Conservation (phyloP, 2,797 vertebrate species). For the Hippocampus kuda region DNA sequence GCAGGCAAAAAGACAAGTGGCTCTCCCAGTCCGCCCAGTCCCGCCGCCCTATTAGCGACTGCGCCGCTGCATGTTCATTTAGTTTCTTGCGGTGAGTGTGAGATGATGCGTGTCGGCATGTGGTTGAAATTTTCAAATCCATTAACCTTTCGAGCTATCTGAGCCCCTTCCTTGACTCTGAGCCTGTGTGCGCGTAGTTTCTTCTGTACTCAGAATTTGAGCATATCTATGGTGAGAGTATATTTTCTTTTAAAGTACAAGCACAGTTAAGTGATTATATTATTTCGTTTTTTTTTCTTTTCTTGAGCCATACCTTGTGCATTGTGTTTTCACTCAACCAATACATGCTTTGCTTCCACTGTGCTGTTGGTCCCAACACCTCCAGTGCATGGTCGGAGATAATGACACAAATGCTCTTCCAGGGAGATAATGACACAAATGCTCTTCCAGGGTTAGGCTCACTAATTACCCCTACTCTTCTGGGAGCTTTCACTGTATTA, state of each 20-base stretch:
- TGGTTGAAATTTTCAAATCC: constrained; percentile 38
- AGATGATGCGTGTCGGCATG: constrained; percentile 38
- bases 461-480: constrained; percentile 41
- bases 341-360: constrained; percentile 12
- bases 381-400: constrained; percentile 26
- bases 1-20: constrained; percentile 16
- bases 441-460: constrained; percentile 22
- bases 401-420: constrained; percentile 39
- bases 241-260: neutral
- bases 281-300: neutral
- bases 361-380: constrained; percentile 4
- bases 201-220: constrained; percentile 1
- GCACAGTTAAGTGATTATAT: neutral
- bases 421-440: constrained; percentile 43
- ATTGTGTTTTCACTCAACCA: constrained; percentile 6
- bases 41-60: constrained; percentile 25
- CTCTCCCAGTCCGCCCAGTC: constrained; percentile 35
- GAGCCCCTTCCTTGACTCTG: constrained; percentile 9
- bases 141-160: constrained; percentile 44
- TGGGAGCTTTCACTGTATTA: constrained; percentile 30
- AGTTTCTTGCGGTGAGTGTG: constrained; percentile 26
- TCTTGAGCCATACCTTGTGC: constrained; percentile 8
- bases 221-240: too few species aligned
- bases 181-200: constrained; percentile 6
- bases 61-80: constrained; percentile 20